Percentiles rank a stretch among this genome's conserved stretches.
Conservation (phyloP, 2,888 invertebrate species). For the Piscicola geometra region DNA sequence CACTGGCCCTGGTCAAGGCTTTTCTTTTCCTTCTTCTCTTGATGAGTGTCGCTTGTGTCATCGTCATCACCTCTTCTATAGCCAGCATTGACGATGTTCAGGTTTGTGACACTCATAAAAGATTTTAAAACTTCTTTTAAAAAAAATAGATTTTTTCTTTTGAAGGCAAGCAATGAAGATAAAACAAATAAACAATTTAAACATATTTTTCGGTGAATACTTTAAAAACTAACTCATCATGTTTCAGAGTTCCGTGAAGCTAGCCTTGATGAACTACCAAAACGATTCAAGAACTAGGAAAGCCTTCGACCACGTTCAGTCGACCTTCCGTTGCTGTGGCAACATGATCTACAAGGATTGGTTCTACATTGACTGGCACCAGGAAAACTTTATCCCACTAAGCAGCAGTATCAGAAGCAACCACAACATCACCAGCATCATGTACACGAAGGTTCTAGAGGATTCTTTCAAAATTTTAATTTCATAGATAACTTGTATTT, state of each 20-base stretch:
- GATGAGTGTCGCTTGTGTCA: too few relatives aligned
- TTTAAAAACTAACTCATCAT: not conserved
- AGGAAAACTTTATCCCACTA: not conserved
- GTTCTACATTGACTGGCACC: not conserved
- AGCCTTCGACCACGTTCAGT: not conserved
- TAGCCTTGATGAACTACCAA: not conserved
- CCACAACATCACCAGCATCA: too few relatives aligned
- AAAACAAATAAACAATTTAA: not conserved
- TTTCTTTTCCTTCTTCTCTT: too few relatives aligned
- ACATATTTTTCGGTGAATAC: not conserved
- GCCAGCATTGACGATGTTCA: not conserved
- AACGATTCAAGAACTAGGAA: not conserved
- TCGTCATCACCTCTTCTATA: not conserved
- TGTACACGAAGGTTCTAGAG: too few relatives aligned
- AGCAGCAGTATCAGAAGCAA: not conserved
- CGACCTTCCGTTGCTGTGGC: not conserved
- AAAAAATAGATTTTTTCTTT: too few relatives aligned
- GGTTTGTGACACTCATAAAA: too few relatives aligned
- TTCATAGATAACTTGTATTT: too few relatives aligned
- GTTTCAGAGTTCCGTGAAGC: not conserved
- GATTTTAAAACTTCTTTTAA: too few relatives aligned
- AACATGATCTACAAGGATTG: not conserved
- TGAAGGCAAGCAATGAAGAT: not conserved
- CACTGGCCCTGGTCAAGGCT: too few relatives aligned
- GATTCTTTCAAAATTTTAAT: too few relatives aligned